Conservation (phyloP, 2,113 vertebrate species). For the Osmerus mordax region DNA sequence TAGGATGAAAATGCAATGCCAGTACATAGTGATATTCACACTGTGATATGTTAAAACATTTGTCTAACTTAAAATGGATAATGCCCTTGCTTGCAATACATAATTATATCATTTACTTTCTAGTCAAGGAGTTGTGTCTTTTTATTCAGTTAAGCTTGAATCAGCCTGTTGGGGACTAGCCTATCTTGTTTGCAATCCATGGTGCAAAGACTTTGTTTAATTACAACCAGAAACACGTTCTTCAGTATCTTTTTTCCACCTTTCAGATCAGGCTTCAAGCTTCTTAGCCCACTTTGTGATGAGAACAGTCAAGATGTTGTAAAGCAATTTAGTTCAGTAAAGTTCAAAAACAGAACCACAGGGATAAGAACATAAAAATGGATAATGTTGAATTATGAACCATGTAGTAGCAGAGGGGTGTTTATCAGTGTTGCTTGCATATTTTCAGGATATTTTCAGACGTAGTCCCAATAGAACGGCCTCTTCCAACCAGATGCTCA, state of each 20-base stretch:
- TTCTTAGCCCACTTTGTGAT: slow-evolving; percentile 4
- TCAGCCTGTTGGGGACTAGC: no score
- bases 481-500: slow-evolving; percentile 43
- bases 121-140: no score
- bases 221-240: no score
- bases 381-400: background rate
- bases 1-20: no score
- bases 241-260: background rate
- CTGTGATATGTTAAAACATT: no score
- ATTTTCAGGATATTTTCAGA: background rate
- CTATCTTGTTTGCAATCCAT: no score
- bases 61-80: no score
- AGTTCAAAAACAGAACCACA: background rate
- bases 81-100: no score
- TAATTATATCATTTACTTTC: no score
- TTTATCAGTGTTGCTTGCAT: background rate
- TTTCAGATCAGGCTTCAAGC: background rate
- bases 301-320: slow-evolving; percentile 16
- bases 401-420: slow-evolving; percentile 30
- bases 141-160: no score
- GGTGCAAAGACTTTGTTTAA: no score
- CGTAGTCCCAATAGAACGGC: background rate
- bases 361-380: background rate
- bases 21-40: no score
- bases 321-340: slow-evolving; percentile 7